A percentile compares a stretch with the other conserved stretches of the same genome.
Evolutionary conservation across 2,888 invertebrate species (phyloP).

Genomic region (Limnephilus lunatus): DNA sequence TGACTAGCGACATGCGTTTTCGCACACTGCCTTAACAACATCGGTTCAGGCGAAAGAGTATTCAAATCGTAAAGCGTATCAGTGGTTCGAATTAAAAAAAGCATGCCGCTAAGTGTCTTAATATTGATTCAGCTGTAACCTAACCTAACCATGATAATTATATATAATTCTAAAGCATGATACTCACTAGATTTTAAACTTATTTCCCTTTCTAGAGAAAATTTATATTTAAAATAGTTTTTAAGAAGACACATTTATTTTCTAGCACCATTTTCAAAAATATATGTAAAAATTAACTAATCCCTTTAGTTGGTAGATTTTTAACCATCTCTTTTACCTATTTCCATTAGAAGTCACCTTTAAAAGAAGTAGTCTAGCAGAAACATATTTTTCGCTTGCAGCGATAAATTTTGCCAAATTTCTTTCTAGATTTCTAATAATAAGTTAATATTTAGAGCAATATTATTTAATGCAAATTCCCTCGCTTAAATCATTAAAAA

Average conservation of each 20-base stretch:
- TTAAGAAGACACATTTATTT: not conserved
- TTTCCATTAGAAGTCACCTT: not conserved
- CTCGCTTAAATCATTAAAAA: not conserved
- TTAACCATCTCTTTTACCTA: slow-evolving; percentile 12
- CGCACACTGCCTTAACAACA: not conserved
- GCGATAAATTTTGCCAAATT: not conserved
- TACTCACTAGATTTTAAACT: not conserved
- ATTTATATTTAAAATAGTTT: not conserved
- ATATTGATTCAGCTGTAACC: not conserved
- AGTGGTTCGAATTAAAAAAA: not conserved
- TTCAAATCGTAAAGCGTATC: not conserved
- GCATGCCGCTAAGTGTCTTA: not conserved
- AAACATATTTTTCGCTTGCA: not conserved
- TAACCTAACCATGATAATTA: no score
- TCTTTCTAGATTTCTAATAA: not conserved
- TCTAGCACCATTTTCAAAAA: slow-evolving; percentile 11
- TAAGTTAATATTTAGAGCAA: not conserved
- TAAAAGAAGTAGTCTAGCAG: not conserved
- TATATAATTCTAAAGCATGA: not conserved
- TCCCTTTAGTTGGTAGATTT: slow-evolving; percentile 24
- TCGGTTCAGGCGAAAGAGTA: not conserved
- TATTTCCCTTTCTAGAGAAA: slow-evolving; percentile 17
- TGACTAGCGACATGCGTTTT: not conserved
- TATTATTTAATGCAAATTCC: slow-evolving; percentile 2
- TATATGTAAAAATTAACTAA: not conserved